Base-by-base conservation (phyloP, 2,113 vertebrate species). In the Prochilodus magdalenae region DNA sequence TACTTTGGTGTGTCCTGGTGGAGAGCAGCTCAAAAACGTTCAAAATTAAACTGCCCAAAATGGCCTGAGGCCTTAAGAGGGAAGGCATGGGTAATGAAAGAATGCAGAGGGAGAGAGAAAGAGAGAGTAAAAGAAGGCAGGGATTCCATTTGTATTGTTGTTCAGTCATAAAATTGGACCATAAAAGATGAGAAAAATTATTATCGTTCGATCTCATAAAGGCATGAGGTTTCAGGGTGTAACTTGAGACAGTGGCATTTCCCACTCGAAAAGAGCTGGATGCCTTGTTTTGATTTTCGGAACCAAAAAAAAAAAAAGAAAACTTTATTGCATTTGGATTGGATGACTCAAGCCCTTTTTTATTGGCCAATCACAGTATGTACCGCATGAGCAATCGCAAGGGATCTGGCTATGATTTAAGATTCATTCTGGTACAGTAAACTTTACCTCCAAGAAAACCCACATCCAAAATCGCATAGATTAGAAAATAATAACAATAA, bases 281-380 rank as follows among this genome's bases (percentile, higher is more conserved):
- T 65, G 85, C 49, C 81, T 81, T 81, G 77, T 77, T 81, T 86
- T 80, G 72, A 86, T 86, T 86, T 82, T 75, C 57, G 63, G 66
- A 85, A 29, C n/a, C 33, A 11, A 72, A 81, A 81, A 65, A 80
- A 55, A 79, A 73, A 81, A 65, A 80, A 55, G 71, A 73, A 59
- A 77, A 27, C 55, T 59, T 77, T 72, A 67, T 79, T 85, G 55
- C 80, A 83, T 78, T 79, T 82, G 73, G 69, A 73, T 66, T 75
- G 71, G 65, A 77, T 75, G 79, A 81, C 33, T 70, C 69, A 73
- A 69, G 16, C 36, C 24, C 15, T 62, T 67, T 55, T 75, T 84
- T 74, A 84, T 80, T 60, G 83, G 65, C 77, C 77, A 84, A 83
- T 85, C 77, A 73, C 59, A 84, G 62, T 24, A 77, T 77, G 44